Evolutionary conservation across 1,140 invertebrate species (phyloP).

Genomic region (Neotoxoptera formosana): DNA sequence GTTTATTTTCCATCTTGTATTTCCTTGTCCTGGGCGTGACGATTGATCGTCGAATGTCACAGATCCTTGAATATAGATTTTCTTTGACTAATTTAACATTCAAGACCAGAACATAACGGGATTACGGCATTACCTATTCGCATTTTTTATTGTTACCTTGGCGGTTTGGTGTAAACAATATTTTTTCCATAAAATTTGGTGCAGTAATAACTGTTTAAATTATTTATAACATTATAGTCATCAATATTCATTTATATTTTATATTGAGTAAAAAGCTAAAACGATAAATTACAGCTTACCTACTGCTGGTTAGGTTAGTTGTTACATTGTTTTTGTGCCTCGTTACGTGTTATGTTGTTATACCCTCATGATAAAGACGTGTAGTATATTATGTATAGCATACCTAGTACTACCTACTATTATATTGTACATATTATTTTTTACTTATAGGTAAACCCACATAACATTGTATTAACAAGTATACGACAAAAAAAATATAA

Average conservation of each 20-base stretch:
- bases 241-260: background rate
- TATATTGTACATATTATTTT: background rate
- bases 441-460: background rate
- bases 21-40: background rate
- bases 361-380: background rate
- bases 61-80: background rate
- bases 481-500: no score
- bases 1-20: no score
- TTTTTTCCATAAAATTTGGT: background rate
- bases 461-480: background rate
- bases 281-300: background rate
- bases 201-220: background rate
- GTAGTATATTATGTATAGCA: background rate
- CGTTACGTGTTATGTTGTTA: background rate
- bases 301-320: no score
- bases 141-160: background rate
- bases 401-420: background rate
- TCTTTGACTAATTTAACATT: background rate
- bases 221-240: background rate
- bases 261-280: background rate
- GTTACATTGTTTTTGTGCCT: background rate
- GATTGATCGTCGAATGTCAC: background rate
- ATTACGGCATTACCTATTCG: background rate
- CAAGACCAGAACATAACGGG: slow-evolving; percentile 1
- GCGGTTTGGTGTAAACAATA: background rate